Evolutionary conservation across 37 sponge, comb jelly and placozoan genomes (phyloP).

Genomic region (Chondrilla cf. caribensis): DNA sequence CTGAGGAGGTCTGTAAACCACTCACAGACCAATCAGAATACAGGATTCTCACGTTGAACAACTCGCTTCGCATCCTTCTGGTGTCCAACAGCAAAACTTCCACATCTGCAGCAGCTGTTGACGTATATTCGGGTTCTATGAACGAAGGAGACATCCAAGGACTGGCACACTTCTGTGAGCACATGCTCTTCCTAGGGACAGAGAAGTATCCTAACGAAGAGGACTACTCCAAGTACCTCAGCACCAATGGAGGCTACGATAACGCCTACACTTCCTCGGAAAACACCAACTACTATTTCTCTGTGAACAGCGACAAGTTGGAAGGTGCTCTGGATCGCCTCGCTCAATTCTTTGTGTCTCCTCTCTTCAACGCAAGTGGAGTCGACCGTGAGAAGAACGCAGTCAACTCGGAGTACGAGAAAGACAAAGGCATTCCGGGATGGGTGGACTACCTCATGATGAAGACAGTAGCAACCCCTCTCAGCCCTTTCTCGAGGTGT

Average conservation of each 20-base stretch:
- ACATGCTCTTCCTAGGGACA: constrained; percentile 97
- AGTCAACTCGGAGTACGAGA: constrained; percentile 85
- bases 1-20: background rate
- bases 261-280: constrained; percentile 92
- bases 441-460: constrained; percentile 79
- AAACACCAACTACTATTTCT: constrained; percentile 89
- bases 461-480: constrained; percentile 66
- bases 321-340: constrained; percentile 78
- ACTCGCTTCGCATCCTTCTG: constrained; percentile 63
- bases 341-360: constrained; percentile 86
- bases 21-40: constrained; percentile 38
- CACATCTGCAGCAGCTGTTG: constrained; percentile 75
- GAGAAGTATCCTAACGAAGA: constrained; percentile 72
- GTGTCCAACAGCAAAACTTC: constrained; percentile 73
- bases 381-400: constrained; percentile 75
- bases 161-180: constrained; percentile 97
- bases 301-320: constrained; percentile 47
- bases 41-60: constrained; percentile 36
- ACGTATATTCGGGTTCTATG: constrained; percentile 81
- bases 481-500: constrained; percentile 37
- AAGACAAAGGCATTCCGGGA: constrained; percentile 45
- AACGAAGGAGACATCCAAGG: constrained; percentile 66
- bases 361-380: constrained; percentile 57
- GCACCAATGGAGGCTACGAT: constrained; percentile 78
- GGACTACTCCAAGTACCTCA: constrained; percentile 66